A percentile compares a stretch with the other conserved stretches of the same genome.
Conservation (phyloP, 2,113 vertebrate genomes). For the Eudyptes chrysolophus region DNA sequence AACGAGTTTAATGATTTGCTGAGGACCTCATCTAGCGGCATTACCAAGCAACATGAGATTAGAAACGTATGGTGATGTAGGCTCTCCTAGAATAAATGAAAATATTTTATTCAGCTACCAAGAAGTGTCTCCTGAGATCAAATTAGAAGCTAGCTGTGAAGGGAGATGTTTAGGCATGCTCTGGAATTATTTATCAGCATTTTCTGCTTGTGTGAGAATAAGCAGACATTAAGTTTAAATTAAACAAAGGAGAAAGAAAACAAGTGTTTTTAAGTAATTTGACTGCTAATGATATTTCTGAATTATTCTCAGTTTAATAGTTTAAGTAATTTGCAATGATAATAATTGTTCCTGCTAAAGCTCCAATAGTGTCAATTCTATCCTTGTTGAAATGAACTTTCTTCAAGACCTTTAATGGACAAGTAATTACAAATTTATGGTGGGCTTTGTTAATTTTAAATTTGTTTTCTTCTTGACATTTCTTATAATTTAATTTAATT, state of each 20-base stretch:
- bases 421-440: slow-evolving; percentile 71
- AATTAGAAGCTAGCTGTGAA: slow-evolving; percentile 87
- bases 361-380: slow-evolving; percentile 45
- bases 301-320: slow-evolving; percentile 80
- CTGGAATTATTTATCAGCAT: slow-evolving; percentile 87
- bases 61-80: slow-evolving; percentile 76
- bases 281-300: slow-evolving; percentile 81
- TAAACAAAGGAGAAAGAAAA: slow-evolving; percentile 81
- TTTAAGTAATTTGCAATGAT: slow-evolving; percentile 80
- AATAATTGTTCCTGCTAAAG: slow-evolving; percentile 67
- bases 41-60: slow-evolving; percentile 79
- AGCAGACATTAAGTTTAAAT: slow-evolving; percentile 85
- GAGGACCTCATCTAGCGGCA: slow-evolving; percentile 79
- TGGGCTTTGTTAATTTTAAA: slow-evolving; percentile 72
- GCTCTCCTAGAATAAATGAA: slow-evolving; percentile 78
- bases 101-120: slow-evolving; percentile 81
- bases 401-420: slow-evolving; percentile 71
- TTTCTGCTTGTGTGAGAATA: slow-evolving; percentile 80
- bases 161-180: slow-evolving; percentile 83
- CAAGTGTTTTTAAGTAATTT: slow-evolving; percentile 76
- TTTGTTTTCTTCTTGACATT: slow-evolving; percentile 76
- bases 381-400: slow-evolving; percentile 67
- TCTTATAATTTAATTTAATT: slow-evolving; percentile 75
- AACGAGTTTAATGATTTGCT: slow-evolving; percentile 86
- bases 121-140: slow-evolving; percentile 81